These are phyloP conservation scores for Hyaena hyaena DNA, from an alignment of 2,113 vertebrate genomes.

Conservation along the genomic window DNA sequence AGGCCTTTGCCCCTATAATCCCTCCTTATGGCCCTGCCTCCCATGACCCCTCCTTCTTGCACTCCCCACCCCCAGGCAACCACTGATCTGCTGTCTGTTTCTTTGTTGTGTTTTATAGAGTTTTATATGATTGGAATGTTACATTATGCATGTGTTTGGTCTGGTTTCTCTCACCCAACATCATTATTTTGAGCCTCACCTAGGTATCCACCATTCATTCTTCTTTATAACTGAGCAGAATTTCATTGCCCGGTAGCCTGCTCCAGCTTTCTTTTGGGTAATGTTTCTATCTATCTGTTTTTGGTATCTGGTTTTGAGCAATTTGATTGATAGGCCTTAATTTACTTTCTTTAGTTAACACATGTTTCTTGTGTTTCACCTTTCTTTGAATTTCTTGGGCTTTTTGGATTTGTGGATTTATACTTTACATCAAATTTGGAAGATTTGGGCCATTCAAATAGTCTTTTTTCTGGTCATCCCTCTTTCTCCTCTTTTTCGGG, in stretches of 20 bases:
- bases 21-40: background rate
- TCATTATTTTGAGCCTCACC: background rate
- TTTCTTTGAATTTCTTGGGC: background rate
- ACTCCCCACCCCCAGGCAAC: background rate
- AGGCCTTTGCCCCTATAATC: rapidly evolving
- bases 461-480: background rate
- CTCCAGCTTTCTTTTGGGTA: background rate
- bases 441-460: background rate
- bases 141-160: rapidly evolving
- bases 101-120: background rate
- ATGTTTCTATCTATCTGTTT: background rate
- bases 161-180: background rate
- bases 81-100: background rate
- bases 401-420: background rate
- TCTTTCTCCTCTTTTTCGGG: background rate
- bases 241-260: rapidly evolving
- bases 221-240: rapidly evolving
- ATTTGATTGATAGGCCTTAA: background rate
- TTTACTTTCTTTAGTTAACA: background rate
- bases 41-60: rapidly evolving
- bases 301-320: background rate
- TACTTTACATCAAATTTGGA: background rate
- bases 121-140: background rate
- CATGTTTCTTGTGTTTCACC: background rate
- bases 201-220: rapidly evolving